phyloP scores from a whole-genome alignment of 2,888 invertebrate species.

The Agrotis clavis region DNA sequence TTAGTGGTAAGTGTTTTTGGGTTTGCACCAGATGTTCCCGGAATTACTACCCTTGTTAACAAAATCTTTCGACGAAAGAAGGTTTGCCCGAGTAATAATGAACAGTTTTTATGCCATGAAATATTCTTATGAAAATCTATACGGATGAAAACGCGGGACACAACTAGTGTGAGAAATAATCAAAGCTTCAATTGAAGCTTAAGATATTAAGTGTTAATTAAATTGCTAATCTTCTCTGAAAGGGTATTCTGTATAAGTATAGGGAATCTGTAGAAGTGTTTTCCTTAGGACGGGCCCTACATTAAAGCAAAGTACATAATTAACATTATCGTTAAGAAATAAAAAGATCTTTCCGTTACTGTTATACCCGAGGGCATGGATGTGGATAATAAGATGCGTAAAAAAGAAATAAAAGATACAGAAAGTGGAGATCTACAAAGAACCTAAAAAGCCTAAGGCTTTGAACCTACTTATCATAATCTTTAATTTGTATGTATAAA shows the following conservation, averaged over 20 bases:
- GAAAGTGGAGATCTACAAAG: slow-evolving; percentile 1
- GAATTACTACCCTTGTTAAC: background rate
- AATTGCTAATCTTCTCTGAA: slow-evolving; percentile 19
- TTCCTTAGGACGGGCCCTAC: background rate
- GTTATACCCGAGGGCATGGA: background rate
- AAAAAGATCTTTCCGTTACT: slow-evolving; percentile 25
- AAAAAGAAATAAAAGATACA: slow-evolving; percentile 21
- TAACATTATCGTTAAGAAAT: slow-evolving; percentile 18
- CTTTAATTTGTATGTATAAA: slow-evolving; percentile 8
- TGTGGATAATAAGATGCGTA: slow-evolving; percentile 28
- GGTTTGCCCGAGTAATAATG: background rate
- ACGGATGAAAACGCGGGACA: background rate
- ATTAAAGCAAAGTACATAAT: slow-evolving; percentile 15
- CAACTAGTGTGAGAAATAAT: slow-evolving; percentile 15
- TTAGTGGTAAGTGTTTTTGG: background rate
- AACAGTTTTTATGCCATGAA: background rate
- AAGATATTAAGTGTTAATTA: slow-evolving; percentile 31
- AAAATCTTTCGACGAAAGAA: background rate
- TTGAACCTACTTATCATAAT: slow-evolving; percentile 17
- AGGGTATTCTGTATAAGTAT: slow-evolving; percentile 8
- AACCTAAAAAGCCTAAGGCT: background rate
- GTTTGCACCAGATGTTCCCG: background rate
- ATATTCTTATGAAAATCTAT: too few species aligned
- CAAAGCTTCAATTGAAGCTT: slow-evolving; percentile 3
- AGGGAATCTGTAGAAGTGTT: slow-evolving; percentile 14